Evolutionary conservation across 1,140 invertebrate genomes (phyloP).

Genomic region (Saccostrea cuccullata): DNA sequence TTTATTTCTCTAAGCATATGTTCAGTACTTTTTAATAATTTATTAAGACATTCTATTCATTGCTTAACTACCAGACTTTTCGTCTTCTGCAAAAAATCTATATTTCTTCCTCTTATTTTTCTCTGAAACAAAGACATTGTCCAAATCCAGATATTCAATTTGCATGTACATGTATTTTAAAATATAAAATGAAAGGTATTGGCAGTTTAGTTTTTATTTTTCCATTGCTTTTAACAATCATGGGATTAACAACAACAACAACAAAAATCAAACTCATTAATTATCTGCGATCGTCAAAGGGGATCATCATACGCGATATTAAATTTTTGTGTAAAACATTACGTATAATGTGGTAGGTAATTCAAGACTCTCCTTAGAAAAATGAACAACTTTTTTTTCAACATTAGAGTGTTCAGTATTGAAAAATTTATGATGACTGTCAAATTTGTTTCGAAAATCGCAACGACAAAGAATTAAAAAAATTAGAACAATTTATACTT

Average conservation of each 20-base stretch:
- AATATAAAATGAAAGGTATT: background rate
- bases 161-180: too few relatives aligned
- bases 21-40: conserved; percentile 15
- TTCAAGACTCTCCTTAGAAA: background rate
- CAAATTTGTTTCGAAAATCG: background rate
- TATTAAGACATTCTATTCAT: background rate
- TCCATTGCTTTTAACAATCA: background rate
- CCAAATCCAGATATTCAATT: background rate
- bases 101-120: background rate
- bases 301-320: background rate
- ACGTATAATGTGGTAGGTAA: background rate
- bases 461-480: background rate
- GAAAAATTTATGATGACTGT: too few relatives aligned
- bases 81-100: background rate
- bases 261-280: background rate
- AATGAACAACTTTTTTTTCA: too few relatives aligned
- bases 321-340: background rate
- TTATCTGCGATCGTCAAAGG: background rate
- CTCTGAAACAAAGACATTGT: background rate
- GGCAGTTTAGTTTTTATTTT: background rate
- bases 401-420: too few relatives aligned
- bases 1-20: conserved; percentile 32
- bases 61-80: background rate
- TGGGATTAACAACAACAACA: background rate
- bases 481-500: too few relatives aligned